phyloP scores from a whole-genome alignment of 37 sponge, comb jelly and placozoan genomes.

The Halichondria panicea region DNA sequence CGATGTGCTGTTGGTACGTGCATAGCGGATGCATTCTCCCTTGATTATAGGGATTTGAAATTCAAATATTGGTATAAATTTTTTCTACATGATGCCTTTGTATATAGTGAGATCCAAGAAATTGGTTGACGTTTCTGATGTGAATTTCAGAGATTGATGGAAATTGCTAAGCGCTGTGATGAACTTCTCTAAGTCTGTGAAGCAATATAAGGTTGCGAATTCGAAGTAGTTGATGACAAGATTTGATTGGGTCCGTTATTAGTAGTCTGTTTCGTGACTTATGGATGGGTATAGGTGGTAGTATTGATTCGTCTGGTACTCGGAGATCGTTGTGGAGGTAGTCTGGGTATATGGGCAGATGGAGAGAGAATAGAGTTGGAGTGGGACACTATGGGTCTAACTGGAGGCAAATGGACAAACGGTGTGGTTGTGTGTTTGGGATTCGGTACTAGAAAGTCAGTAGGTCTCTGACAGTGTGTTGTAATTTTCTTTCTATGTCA shows the following conservation, averaged over 20 bases:
- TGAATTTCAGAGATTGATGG: conserved; percentile 21
- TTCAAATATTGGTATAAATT: conserved; percentile 29
- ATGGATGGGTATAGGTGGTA: too few species aligned
- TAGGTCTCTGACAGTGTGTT: not conserved
- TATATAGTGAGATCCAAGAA: conserved; percentile 28
- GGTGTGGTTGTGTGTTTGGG: not conserved
- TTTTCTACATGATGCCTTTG: not conserved
- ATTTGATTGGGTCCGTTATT: conserved; percentile 5
- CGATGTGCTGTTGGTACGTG: conserved; percentile 5
- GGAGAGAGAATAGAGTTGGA: not conserved
- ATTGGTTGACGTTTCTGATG: not conserved
- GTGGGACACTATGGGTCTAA: conserved; percentile 24
- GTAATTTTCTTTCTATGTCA: conserved; percentile 31
- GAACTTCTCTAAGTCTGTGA: not conserved
- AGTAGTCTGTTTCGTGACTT: too few species aligned
- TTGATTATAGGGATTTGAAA: conserved; percentile 10
- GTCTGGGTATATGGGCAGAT: too few species aligned
- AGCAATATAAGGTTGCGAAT: not conserved
- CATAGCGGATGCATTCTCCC: conserved; percentile 18
- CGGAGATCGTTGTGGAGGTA: conserved; percentile 16
- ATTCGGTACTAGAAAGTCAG: not conserved
- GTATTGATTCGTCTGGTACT: conserved; percentile 18
- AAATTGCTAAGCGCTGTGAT: not conserved
- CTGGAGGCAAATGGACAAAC: not conserved
- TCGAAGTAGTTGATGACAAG: conserved; percentile 20